These are phyloP conservation scores for Eupeodes luniger DNA, from an alignment of 2,888 invertebrate genomes.

Conservation along the genomic window DNA sequence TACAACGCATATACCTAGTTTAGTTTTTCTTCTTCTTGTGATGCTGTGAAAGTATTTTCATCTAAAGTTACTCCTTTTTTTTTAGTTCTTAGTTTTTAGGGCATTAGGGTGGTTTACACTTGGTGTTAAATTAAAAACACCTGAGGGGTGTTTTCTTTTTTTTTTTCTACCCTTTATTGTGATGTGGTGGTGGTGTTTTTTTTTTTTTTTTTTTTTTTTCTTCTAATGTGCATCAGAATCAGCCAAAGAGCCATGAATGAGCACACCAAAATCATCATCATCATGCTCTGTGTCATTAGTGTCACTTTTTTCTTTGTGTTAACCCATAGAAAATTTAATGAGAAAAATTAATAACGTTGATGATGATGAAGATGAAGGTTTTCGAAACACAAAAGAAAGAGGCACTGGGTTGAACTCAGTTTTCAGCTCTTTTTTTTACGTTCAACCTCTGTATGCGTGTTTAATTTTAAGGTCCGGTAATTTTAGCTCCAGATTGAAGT, in stretches of 20 bases:
- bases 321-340: conserved; percentile 23
- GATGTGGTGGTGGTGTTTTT: conserved; percentile 47
- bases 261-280: background rate
- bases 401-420: too few relatives aligned
- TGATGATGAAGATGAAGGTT: background rate
- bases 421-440: too few relatives aligned
- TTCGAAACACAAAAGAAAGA: too few relatives aligned
- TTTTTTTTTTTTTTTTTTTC: conserved; percentile 36
- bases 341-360: conserved; percentile 10
- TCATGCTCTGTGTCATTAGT: conserved; percentile 49
- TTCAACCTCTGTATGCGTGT: too few relatives aligned
- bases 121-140: conserved; percentile 70
- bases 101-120: conserved; percentile 64
- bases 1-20: background rate
- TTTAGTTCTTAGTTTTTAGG: conserved; percentile 59
- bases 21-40: conserved; percentile 15
- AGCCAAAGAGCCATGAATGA: conserved; percentile 19
- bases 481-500: too few relatives aligned
- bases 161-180: background rate
- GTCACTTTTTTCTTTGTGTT: conserved; percentile 24
- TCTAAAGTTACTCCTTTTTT: conserved; percentile 4
- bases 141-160: conserved; percentile 25
- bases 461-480: too few relatives aligned
- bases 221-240: conserved; percentile 18
- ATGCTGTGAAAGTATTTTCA: conserved; percentile 29